These are phyloP conservation scores for Dissostichus mawsoni DNA, from an alignment of 2,113 vertebrate species.

Conservation along the genomic window DNA sequence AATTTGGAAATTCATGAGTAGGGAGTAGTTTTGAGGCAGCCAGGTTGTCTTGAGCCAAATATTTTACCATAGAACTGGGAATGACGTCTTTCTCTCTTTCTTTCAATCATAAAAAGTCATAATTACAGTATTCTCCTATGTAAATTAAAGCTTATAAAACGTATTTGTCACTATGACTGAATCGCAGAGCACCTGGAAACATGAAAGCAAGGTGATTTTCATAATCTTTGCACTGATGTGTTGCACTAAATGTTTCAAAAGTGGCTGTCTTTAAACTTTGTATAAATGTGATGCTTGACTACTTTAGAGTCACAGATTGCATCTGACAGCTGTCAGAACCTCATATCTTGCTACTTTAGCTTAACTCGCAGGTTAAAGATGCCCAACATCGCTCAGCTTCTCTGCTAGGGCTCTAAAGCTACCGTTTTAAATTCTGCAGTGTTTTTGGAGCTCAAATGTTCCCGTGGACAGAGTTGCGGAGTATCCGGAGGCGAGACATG, in stretches of 20 bases:
- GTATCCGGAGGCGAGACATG: conserved; percentile 90
- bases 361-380: not conserved
- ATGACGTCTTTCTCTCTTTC: not conserved
- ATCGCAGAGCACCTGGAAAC: not conserved
- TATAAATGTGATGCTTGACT: not conserved
- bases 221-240: conserved; percentile 41
- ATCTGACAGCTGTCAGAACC: not conserved
- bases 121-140: no score
- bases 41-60: not conserved
- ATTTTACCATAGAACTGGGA: not conserved
- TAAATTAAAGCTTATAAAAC: not conserved
- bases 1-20: not conserved
- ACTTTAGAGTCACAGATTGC: not conserved
- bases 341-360: conserved; percentile 13
- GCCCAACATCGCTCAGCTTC: no score
- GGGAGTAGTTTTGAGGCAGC: not conserved
- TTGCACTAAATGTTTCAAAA: conserved; percentile 28
- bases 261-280: not conserved
- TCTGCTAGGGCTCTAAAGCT: no score
- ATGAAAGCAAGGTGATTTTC: not conserved
- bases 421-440: not conserved
- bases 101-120: no score
- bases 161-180: not conserved
- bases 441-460: conserved; percentile 26
- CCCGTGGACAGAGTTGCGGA: conserved; percentile 76